phyloP scores from a whole-genome alignment of 2,888 invertebrate genomes.

The Gymnoscelis rufifasciata region DNA sequence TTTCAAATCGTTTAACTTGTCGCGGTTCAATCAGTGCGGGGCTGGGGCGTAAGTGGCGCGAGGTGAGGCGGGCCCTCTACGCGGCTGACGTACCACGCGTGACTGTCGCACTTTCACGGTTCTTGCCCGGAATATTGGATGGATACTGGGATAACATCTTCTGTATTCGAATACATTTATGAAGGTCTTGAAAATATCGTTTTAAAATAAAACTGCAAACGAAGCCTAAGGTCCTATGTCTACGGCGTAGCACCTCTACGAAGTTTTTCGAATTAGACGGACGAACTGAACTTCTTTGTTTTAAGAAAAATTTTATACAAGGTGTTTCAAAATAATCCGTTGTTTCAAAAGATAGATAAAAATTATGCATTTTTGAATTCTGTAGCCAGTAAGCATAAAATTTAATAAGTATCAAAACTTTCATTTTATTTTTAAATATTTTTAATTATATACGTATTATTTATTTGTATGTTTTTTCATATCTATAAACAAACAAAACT shows the following conservation, averaged over 20 bases:
- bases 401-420: too few relatives aligned
- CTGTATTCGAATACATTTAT: conserved; percentile 3
- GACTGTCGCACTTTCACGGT: conserved; percentile 50
- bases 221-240: background rate
- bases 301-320: too few relatives aligned
- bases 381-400: too few relatives aligned
- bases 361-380: too few relatives aligned
- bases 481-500: too few relatives aligned
- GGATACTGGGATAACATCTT: conserved; percentile 31
- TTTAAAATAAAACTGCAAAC: background rate
- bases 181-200: background rate
- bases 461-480: too few relatives aligned
- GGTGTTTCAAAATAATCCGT: too few relatives aligned
- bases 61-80: conserved; percentile 34
- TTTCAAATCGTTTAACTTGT: conserved; percentile 80
- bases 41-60: conserved; percentile 22
- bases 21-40: conserved; percentile 76
- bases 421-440: too few relatives aligned
- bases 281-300: too few relatives aligned
- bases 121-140: conserved; percentile 55
- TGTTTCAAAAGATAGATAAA: too few relatives aligned
- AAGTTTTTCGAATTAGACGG: background rate
- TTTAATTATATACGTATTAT: too few relatives aligned
- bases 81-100: conserved; percentile 19
- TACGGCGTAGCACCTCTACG: conserved; percentile 5